Percentiles rank a stretch among this genome's conserved stretches.
Conservation (phyloP, 2,113 vertebrate genomes). For the Malurus alboscapulatus region DNA sequence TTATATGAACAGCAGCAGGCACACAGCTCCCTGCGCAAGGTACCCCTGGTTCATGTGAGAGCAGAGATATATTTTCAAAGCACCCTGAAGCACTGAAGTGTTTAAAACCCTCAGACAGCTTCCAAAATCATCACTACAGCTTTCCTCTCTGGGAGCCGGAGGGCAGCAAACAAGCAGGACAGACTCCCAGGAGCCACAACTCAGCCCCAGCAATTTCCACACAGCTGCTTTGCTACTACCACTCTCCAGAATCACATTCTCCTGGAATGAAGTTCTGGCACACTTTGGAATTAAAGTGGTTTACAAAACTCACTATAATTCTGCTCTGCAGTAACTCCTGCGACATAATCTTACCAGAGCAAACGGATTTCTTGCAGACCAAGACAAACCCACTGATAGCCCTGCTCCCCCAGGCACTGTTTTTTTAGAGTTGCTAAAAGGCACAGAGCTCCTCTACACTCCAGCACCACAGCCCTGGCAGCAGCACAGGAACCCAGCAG, state of each 20-base stretch:
- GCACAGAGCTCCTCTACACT: background rate
- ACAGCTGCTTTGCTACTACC: background rate
- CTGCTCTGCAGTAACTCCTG: background rate
- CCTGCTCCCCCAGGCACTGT: accelerated
- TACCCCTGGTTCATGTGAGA: background rate
- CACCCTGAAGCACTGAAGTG: background rate
- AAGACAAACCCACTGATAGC: background rate
- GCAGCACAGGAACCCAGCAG: background rate
- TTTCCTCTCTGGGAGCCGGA: background rate
- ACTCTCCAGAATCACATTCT: background rate
- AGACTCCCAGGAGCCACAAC: background rate
- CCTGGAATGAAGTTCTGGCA: slow-evolving; percentile 7
- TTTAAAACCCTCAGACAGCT: background rate
- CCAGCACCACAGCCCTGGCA: background rate
- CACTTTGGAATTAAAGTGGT: background rate
- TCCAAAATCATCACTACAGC: background rate
- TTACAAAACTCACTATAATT: background rate
- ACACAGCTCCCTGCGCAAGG: background rate
- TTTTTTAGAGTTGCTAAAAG: background rate
- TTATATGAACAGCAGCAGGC: background rate
- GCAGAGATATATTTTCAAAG: background rate
- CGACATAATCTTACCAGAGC: background rate
- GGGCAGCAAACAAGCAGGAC: background rate
- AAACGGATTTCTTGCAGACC: slow-evolving; percentile 25
- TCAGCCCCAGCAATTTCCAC: background rate